Base-by-base conservation (phyloP, 1,140 invertebrate species). In the Temnothorax longispinosus region DNA sequence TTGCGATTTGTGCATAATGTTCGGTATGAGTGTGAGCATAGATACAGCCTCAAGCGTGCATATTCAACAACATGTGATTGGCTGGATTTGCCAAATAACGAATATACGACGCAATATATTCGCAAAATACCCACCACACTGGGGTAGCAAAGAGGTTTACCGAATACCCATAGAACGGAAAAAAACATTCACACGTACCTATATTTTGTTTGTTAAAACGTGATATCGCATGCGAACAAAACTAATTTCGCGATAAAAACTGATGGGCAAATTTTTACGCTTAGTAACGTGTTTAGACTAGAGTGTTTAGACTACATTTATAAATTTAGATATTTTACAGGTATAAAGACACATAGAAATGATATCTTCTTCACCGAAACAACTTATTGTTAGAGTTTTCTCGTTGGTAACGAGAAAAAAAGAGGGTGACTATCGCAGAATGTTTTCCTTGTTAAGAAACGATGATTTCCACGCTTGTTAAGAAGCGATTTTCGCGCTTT, bases 131-230 rank as follows among this genome's bases (percentile, higher is more conserved):
- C 32, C 4, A 81, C n/a, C 80, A 27, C 54, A 44, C 27, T 41
- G 69, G 13, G 21, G 15, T 47, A 84, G 52, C 71, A 84, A 84
- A 84, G 54, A 75, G 80, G 27, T 84, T 84, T 74, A 84, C 18
- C 41, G 11, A 47, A 35, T 21, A 18, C 11, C 41, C 35, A 74
- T 38, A 60, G 54, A n/a, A 38, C 13, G 54, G 21, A 84, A 74
- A 82, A 27, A 80, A 69, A 71, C 64, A 81, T 69, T 69, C 35
- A 41, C 69, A 60, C n/a, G 67, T 18, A 56, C 2, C 35, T 41
- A 71, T 21, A 21, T 35, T 44, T n/a, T 54, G 47, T 82, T 74
- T 84, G 67, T 82, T 32, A 60, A 35, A 72, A 74, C 67, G 67
- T 84, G 69, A 74, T 74, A 75, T 47, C n/a, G 80, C 41, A 60